phyloP scores from a whole-genome alignment of 2,888 invertebrate genomes.

The Tridacna gigas region DNA sequence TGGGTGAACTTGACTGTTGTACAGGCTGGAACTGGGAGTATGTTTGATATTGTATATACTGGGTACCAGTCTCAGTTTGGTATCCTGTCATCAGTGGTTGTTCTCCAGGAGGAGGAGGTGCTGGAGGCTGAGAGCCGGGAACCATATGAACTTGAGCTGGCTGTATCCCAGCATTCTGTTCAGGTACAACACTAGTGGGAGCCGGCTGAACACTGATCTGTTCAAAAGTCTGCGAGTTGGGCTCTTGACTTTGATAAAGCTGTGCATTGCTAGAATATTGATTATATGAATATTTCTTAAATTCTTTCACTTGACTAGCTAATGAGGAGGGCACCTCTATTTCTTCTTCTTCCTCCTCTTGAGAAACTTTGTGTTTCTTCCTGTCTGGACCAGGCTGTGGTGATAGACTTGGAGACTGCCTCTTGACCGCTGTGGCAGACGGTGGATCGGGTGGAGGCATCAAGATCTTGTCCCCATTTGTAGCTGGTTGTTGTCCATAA shows the following conservation, averaged over 20 bases:
- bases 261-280: conserved; percentile 70
- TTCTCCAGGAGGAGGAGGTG: conserved; percentile 7
- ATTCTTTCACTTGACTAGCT: conserved; percentile 61
- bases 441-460: conserved; percentile 72
- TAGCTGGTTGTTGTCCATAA: conserved; percentile 9
- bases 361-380: conserved; percentile 52
- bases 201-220: conserved; percentile 10
- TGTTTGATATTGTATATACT: conserved; percentile 15
- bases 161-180: not conserved
- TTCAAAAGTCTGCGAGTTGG: conserved; percentile 2
- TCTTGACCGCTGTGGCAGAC: conserved; percentile 18
- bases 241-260: conserved; percentile 57
- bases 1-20: conserved; percentile 11
- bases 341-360: conserved; percentile 68
- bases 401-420: conserved; percentile 45
- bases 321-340: conserved; percentile 65
- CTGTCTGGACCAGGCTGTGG: conserved; percentile 40
- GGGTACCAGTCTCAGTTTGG: conserved; percentile 18
- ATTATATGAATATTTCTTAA: conserved; percentile 70
- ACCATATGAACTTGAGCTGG: not conserved
- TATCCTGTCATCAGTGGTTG: conserved; percentile 14
- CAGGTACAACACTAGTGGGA: not conserved
- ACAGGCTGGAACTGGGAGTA: conserved; percentile 25
- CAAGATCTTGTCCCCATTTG: conserved; percentile 60
- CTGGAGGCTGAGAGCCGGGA: conserved; percentile 27